Base-by-base conservation (phyloP, 1,140 invertebrate genomes). In the Achatina immaculata region DNA sequence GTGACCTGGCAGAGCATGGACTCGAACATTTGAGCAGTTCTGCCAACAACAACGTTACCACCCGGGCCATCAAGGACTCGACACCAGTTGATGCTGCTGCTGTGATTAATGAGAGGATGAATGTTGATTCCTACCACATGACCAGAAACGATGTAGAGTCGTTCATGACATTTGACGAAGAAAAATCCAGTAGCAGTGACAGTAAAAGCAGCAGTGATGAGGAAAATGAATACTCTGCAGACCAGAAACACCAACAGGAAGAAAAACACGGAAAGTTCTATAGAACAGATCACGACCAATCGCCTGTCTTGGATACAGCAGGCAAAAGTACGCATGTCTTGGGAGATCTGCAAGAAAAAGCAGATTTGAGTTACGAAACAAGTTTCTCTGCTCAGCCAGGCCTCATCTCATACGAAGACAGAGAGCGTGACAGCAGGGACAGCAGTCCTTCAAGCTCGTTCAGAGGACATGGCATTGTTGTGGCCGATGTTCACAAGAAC, bases 351-450 rank as follows among this genome's bases (percentile, higher is more conserved):
- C 74, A 77, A 7, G 31, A 34, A 4, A 51, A 77, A 62, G 62
- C 51, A 62, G 43, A 34, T 1, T 51, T 62, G 55, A 3, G 28
- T 31, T 24, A 4, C 71, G 28, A 6, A 40, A 11, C 48, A 3
- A 45, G 19, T 55, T 19, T 75, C 45, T 55, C 55, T 75, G 45
- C 73, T 75, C 45, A 75, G 38, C 24, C 36, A 34, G 43, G 6
- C 19, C 1, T 72, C 38, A n/a, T 7, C 43, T 31, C 38, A 16
- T 11, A 72, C 4, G 69, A 72, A 28, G 14, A 14, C 14, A 14
- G 65, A 11, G 65, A 28, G 65, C 34, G 21, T 14, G 65, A 24
- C 11, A 24, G n/a, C n/a, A n/a, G n/a, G n/a, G n/a, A n/a, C n/a
- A n/a, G n/a, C n/a, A n/a, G n/a, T n/a, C n/a, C n/a, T n/a, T n/a